Base-by-base conservation (phyloP, 2,113 vertebrate species). In the Sisor rabdophorus region DNA sequence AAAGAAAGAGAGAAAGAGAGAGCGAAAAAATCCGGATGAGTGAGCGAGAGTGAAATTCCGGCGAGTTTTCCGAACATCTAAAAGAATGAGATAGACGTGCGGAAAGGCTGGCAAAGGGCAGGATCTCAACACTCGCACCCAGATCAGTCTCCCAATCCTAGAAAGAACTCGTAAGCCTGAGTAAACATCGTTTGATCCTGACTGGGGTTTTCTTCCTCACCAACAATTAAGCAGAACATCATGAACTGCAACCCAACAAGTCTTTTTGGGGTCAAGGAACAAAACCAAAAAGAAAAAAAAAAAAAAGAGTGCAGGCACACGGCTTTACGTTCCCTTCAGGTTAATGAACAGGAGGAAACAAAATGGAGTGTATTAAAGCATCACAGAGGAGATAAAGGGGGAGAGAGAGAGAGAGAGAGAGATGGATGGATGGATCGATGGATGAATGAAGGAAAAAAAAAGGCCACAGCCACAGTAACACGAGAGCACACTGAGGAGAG, bases 401-500 rank as follows among this genome's bases (percentile, higher is more conserved):
- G 28, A 83, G 64, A 56, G 76, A 32, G 32, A 54, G 20, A 36
- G 50, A 78, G 56, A 16, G 20, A 48, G 63, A 56, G 55, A n/a
- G n/a, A n/a, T n/a, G n/a, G n/a, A n/a, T n/a, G n/a, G n/a, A n/a
- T n/a, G n/a, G n/a, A n/a, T n/a, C n/a, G n/a, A n/a, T n/a, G n/a
- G n/a, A n/a, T n/a, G n/a, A n/a, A n/a, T n/a, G n/a, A n/a, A n/a
- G n/a, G n/a, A n/a, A n/a, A n/a, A n/a, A n/a, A n/a, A n/a, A n/a
- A n/a, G n/a, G n/a, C n/a, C n/a, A 52, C 47, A 74, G 54, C 70
- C 78, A 73, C 61, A 63, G 47, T 22, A 40, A 64, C 40, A 81
- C 65, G 55, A 67, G n/a, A 80, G 80, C 82, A 83, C 79, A 83
- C 73, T 82, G 76, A 82, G 71, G 75, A 80, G 77, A 74, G 73